Evolutionary conservation across 2,888 invertebrate species (phyloP), one percentile per base, ranked within the genome.

Genomic region (Drepana falcataria): DNA sequence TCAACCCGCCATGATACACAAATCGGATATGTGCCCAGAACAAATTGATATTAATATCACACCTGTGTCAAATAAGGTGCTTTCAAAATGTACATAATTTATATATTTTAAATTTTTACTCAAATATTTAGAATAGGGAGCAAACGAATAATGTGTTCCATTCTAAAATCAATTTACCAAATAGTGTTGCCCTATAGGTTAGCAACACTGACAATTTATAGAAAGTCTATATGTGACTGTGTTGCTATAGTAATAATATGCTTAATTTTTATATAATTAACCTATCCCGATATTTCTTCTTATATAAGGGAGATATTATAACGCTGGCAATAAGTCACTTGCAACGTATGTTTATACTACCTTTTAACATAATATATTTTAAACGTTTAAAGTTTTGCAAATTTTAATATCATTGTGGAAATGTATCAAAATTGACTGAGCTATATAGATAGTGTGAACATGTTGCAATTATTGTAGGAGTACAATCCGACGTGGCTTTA

Each of bases 51-150:
- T 80, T 79, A 77, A 9, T 55, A 71, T 21, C 21, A 72, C 69
- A 73, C 79, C 70, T 73, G 87, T 85, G 81, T 86, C 86, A 87
- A 87, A 83, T 78, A 76, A 76, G 89, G 88, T 88, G 87, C 87
- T 89, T 83, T 65, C 66, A 77, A 78, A 72, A 68, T 85, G 83
- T 86, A 85, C 71, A 87, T 81, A 83, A 79, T 77, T 77, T 73
- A 67, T 71, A 75, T 77, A 71, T 71, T 73, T 77, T 78, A 81
- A 77, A 77, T 74, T 79, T 73, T 68, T 75, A 75, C 78, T 76
- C 66, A 57, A 64, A 69, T 71, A 64, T 73, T 72, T 83, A 82
- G 81, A 61, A 53, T 83, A 85, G 84, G 81, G 70, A 63, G 74
- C 77, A 73, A 72, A 76, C 55, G 60, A 63, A 59, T 63, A 55